phyloP scores from a whole-genome alignment of 2,113 vertebrate species.

The Alouatta palliata region DNA sequence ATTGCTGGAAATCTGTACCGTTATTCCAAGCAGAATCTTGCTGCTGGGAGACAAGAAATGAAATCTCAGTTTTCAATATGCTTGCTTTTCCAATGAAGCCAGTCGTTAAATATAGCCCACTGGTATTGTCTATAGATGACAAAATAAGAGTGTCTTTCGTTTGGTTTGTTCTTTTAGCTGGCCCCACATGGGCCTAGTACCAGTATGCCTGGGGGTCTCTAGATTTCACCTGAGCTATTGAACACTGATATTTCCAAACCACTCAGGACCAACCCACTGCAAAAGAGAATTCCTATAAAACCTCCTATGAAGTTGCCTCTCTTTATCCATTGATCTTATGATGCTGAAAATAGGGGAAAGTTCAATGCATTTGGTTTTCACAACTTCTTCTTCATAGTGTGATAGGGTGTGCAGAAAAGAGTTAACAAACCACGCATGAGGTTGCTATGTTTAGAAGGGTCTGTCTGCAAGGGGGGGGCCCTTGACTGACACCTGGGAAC shows the following conservation, averaged over 20 bases:
- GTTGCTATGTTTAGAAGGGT: not conserved
- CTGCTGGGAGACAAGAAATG: not conserved
- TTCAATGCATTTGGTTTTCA: not conserved
- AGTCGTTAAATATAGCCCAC: not conserved
- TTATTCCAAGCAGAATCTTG: constrained; percentile 16
- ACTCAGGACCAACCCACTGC: not conserved
- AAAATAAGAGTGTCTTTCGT: not conserved
- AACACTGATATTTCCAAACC: not conserved
- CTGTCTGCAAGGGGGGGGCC: not conserved
- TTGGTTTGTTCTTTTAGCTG: not conserved
- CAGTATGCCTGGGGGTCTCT: not conserved
- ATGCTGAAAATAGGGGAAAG: not conserved
- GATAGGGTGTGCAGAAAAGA: not conserved
- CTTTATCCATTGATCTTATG: not conserved
- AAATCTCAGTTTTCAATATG: constrained; percentile 39
- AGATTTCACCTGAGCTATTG: not conserved
- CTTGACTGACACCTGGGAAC: not conserved
- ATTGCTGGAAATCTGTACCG: constrained; percentile 54
- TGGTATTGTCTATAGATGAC: not conserved
- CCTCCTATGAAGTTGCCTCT: not conserved
- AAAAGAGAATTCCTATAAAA: not conserved
- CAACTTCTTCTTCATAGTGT: not conserved
- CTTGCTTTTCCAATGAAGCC: constrained; percentile 44
- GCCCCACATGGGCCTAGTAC: not conserved
- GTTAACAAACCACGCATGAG: not conserved